phyloP scores from a whole-genome alignment of 1,140 invertebrate genomes.

The Hycleus cichorii region DNA sequence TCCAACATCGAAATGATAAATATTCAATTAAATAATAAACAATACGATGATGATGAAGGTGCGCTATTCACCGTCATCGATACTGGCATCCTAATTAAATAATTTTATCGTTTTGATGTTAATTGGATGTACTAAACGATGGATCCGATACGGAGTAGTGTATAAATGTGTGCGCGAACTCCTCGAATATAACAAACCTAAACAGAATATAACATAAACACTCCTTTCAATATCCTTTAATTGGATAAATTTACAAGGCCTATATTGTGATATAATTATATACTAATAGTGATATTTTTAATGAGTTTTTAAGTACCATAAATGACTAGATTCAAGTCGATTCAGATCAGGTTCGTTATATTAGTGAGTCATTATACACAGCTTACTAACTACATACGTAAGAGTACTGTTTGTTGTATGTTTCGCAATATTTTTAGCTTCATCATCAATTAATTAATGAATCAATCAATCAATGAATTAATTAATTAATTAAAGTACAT shows the following conservation, averaged over 20 bases:
- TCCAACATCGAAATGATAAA: neutral
- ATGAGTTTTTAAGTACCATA: slow-evolving; percentile 15
- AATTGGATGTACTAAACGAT: slow-evolving; percentile 1
- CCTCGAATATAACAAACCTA: slow-evolving; percentile 26
- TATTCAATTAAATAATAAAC: too few relatives aligned
- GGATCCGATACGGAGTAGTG: slow-evolving; percentile 41
- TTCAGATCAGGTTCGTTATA: slow-evolving; percentile 17
- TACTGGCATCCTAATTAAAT: too few relatives aligned
- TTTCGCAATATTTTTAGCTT: neutral
- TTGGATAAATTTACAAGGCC: too few relatives aligned
- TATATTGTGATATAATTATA: neutral
- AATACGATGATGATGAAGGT: neutral
- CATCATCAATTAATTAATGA: slow-evolving; percentile 4
- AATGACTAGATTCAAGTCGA: slow-evolving; percentile 7
- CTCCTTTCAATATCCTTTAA: too few relatives aligned
- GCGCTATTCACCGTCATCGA: neutral
- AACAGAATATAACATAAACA: neutral
- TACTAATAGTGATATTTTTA: neutral
- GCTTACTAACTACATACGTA: slow-evolving; percentile 30
- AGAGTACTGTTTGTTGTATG: slow-evolving; percentile 23
- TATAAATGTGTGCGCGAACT: slow-evolving; percentile 38
- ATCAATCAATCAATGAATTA: slow-evolving; percentile 7
- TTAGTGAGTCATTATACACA: slow-evolving; percentile 34
- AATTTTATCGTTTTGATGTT: too few relatives aligned
- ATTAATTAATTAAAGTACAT: slow-evolving; percentile 26